A percentile compares a stretch with the other conserved stretches of the same genome.
These are phyloP conservation scores for Limenitis arthemis DNA, from an alignment of 2,888 invertebrate genomes.

Conservation along the genomic window DNA sequence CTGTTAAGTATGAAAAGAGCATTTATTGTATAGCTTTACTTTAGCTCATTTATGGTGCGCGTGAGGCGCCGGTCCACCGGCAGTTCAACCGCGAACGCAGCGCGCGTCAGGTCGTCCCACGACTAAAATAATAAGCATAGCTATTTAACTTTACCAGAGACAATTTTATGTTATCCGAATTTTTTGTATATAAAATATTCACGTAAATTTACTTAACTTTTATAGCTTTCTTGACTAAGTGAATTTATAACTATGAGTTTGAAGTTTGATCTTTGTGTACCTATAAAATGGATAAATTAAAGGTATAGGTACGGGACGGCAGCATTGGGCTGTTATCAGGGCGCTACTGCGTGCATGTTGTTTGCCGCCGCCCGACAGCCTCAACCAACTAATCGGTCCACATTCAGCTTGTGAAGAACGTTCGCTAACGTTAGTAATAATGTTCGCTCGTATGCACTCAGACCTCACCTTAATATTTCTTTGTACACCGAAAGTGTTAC, in stretches of 20 bases:
- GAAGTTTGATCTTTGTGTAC: not conserved
- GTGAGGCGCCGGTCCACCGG: conserved; percentile 38
- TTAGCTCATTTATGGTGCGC: conserved; percentile 42
- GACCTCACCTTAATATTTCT: conserved; percentile 50
- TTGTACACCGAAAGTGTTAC: conserved; percentile 21
- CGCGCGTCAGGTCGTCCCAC: conserved; percentile 44
- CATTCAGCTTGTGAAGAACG: conserved; percentile 44
- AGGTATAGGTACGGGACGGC: conserved; percentile 43
- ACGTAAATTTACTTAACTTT: not conserved
- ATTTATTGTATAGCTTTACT: conserved; percentile 33
- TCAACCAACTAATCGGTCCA: conserved; percentile 50
- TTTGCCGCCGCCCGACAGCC: conserved; percentile 51
- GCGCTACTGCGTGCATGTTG: conserved; percentile 57
- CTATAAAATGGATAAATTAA: conserved; percentile 22
- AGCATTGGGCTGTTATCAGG: conserved; percentile 47
- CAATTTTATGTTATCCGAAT: conserved; percentile 1
- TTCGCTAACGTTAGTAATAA: conserved; percentile 56
- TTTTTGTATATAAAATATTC: not conserved
- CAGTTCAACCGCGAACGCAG: conserved; percentile 57
- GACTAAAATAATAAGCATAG: conserved; percentile 28
- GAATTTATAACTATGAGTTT: not conserved
- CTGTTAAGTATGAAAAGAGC: conserved; percentile 11
- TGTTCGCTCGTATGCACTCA: conserved; percentile 35
- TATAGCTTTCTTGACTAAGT: not conserved
- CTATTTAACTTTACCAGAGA: conserved; percentile 19